Evolutionary conservation across 2,888 invertebrate genomes (phyloP).

Genomic region (Syritta pipiens): DNA sequence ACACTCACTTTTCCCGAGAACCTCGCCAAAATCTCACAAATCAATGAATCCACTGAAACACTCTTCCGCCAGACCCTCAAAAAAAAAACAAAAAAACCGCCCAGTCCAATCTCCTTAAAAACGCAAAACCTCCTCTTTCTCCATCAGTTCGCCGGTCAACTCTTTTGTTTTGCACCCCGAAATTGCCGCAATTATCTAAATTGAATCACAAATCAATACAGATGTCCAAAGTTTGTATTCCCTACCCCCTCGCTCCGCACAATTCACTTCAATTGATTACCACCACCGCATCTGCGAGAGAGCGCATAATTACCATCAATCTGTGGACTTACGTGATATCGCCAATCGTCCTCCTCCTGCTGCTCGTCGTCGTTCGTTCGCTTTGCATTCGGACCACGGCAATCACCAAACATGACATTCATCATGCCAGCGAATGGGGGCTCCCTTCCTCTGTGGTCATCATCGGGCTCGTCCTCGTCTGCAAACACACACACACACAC

Average conservation of each 20-base stretch:
- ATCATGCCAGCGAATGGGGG: too few species aligned
- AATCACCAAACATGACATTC: slow-evolving; percentile 69
- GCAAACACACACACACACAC: slow-evolving; percentile 7
- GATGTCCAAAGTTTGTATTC: slow-evolving; percentile 34
- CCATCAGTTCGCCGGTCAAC: slow-evolving; percentile 46
- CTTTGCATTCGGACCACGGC: slow-evolving; percentile 59
- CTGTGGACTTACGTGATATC: slow-evolving; percentile 68
- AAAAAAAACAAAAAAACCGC: too few species aligned
- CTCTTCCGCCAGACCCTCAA: too few species aligned
- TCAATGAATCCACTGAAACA: too few species aligned
- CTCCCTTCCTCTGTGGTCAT: neutral
- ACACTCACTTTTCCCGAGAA: too few species aligned
- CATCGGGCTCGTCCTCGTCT: neutral
- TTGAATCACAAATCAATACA: slow-evolving; percentile 67
- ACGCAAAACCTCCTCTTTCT: too few species aligned
- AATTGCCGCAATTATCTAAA: slow-evolving; percentile 65
- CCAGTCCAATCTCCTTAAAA: too few species aligned
- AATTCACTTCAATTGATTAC: slow-evolving; percentile 43
- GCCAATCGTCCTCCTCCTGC: slow-evolving; percentile 56
- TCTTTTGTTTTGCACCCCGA: slow-evolving; percentile 54
- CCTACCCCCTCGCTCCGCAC: neutral
- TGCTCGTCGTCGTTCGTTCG: slow-evolving; percentile 45
- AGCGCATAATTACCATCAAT: slow-evolving; percentile 66
- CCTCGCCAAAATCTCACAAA: too few species aligned
- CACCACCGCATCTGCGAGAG: slow-evolving; percentile 16